Evolutionary conservation across 2,888 invertebrate genomes (phyloP).

Genomic region (Yponomeuta cagnagella): DNA sequence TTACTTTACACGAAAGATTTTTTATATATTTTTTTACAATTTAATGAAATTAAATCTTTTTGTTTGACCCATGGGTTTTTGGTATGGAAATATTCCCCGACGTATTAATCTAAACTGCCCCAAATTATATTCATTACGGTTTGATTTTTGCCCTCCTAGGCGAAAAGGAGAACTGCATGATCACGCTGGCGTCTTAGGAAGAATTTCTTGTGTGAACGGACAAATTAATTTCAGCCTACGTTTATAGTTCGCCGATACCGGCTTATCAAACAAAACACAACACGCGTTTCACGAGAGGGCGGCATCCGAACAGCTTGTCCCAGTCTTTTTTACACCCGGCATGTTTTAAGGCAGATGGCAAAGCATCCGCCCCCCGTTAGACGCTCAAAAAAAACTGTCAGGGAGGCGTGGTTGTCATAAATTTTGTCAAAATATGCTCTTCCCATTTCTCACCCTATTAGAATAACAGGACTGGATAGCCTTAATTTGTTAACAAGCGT

Average conservation of each 20-base stretch:
- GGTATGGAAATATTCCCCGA: too few species aligned
- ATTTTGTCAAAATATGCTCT: constrained; percentile 75
- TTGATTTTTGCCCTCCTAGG: too few species aligned
- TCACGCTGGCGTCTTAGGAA: too few species aligned
- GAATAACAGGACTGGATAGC: constrained; percentile 47
- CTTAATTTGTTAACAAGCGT: constrained; percentile 74
- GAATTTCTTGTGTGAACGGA: too few species aligned
- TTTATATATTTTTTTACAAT: too few species aligned
- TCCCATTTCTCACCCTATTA: constrained; percentile 68
- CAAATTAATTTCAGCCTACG: too few species aligned
- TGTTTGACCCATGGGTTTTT: too few species aligned
- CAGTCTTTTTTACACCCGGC: constrained; percentile 26
- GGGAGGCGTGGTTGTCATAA: constrained; percentile 73
- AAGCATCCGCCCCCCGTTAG: constrained; percentile 51
- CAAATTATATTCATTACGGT: too few species aligned
- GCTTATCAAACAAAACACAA: background rate
- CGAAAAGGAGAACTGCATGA: too few species aligned
- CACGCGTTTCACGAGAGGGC: constrained; percentile 6
- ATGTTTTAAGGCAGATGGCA: constrained; percentile 64
- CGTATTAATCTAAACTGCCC: too few species aligned
- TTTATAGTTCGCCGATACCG: background rate
- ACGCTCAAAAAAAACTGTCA: constrained; percentile 46
- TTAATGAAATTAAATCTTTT: too few species aligned
- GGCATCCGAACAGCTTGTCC: constrained; percentile 5
- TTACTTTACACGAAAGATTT: too few species aligned